Conservation (phyloP, 2,888 invertebrate genomes). For the Autographa gamma region DNA sequence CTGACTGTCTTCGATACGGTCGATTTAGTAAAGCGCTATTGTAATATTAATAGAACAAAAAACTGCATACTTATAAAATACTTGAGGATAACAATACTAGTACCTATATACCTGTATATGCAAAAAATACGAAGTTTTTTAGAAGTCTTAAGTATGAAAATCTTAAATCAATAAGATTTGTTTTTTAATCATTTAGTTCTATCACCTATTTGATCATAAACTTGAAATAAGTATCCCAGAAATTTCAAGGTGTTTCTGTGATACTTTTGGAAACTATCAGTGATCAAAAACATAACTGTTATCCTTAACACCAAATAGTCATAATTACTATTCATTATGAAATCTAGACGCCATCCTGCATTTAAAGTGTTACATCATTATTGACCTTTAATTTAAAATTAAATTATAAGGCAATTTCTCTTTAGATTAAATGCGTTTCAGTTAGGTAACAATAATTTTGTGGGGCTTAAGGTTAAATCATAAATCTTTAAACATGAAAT, state of each 20-base stretch:
- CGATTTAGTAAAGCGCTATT: conserved; percentile 19
- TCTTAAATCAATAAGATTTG: no score
- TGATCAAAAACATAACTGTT: no score
- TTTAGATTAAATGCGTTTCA: neutral
- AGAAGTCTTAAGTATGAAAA: no score
- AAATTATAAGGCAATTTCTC: neutral
- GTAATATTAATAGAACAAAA: neutral
- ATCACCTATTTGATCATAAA: no score
- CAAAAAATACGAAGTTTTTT: no score
- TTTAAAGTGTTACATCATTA: neutral
- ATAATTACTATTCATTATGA: neutral
- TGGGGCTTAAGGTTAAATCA: neutral
- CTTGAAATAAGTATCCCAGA: no score
- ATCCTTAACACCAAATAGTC: no score
- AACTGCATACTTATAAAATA: conserved; percentile 9
- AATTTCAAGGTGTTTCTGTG: no score
- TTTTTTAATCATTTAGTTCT: no score
- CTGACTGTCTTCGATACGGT: conserved; percentile 32
- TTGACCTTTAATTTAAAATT: neutral
- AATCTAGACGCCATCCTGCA: neutral
- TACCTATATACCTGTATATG: neutral
- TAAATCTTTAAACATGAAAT: neutral
- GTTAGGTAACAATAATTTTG: neutral
- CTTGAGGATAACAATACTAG: neutral
- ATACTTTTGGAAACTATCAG: no score